Conservation (phyloP, 2,888 invertebrate species). For the Cyclophora albipunctata region DNA sequence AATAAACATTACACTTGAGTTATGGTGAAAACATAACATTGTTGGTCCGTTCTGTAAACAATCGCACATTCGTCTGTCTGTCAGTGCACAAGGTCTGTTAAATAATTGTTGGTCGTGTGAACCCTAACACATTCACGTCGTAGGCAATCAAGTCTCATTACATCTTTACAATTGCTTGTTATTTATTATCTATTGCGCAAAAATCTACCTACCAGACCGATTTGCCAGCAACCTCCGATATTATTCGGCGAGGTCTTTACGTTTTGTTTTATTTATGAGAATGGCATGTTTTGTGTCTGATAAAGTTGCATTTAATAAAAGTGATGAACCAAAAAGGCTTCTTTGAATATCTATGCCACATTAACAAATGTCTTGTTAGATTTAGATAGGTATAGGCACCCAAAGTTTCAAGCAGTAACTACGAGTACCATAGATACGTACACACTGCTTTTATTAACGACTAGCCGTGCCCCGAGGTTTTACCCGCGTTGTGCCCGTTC, state of each 20-base stretch:
- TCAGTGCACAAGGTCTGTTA: constrained; percentile 57
- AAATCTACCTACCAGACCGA: constrained; percentile 15
- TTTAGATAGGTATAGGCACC: too few species aligned
- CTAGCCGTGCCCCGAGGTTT: too few species aligned
- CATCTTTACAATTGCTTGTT: constrained; percentile 41
- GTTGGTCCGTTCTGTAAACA: constrained; percentile 27
- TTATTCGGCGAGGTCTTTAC: constrained; percentile 7
- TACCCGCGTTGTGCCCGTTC: too few species aligned
- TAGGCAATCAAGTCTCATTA: constrained; percentile 39
- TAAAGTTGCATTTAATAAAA: too few species aligned
- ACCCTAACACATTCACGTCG: constrained; percentile 47
- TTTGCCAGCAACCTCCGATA: constrained; percentile 11
- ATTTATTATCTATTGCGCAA: constrained; percentile 33
- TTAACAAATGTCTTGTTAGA: too few species aligned
- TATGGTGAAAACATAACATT: too few species aligned
- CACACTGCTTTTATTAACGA: too few species aligned
- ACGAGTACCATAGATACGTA: too few species aligned
- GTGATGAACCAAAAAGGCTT: too few species aligned
- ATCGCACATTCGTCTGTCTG: constrained; percentile 62
- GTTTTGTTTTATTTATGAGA: constrained; percentile 2
- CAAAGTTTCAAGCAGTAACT: too few species aligned
- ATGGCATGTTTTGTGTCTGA: background rate
- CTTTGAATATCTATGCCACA: too few species aligned
- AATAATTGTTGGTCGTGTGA: constrained; percentile 56
- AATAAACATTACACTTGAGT: too few species aligned